Percentiles rank a stretch among this genome's conserved stretches.
Evolutionary conservation across 2,113 vertebrate genomes (phyloP).

Genomic region (Symphodus melops): DNA sequence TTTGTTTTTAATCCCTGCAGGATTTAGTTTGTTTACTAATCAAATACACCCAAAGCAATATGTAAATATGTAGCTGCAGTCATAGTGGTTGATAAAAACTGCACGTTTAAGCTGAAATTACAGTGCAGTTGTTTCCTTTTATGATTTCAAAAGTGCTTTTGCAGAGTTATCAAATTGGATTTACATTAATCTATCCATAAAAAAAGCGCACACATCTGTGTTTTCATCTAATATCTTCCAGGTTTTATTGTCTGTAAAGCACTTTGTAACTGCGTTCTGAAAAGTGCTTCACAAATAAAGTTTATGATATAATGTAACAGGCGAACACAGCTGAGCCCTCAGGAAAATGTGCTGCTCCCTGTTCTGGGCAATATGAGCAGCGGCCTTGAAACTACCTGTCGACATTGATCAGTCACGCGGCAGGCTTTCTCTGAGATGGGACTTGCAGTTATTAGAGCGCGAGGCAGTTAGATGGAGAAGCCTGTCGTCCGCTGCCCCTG

Average conservation of each 20-base stretch:
- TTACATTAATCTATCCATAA: constrained; percentile 27
- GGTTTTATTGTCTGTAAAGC: constrained; percentile 66
- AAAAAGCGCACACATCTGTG: constrained; percentile 35
- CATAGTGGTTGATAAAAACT: constrained; percentile 25
- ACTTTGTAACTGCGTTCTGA: constrained; percentile 38
- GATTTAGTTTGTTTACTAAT: constrained; percentile 25
- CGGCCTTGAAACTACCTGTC: constrained; percentile 83
- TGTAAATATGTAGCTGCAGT: constrained; percentile 28
- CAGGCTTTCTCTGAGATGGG: constrained; percentile 74
- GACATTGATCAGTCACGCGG: constrained; percentile 79
- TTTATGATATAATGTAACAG: constrained; percentile 66
- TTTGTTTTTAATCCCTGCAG: constrained; percentile 4
- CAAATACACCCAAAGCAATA: constrained; percentile 18
- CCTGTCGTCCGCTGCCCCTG: constrained; percentile 53
- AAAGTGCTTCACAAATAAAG: constrained; percentile 57
- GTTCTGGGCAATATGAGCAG: constrained; percentile 68
- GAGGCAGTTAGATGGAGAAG: constrained; percentile 76
- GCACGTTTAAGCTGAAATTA: constrained; percentile 15
- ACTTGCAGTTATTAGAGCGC: constrained; percentile 81
- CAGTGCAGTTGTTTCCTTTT: constrained; percentile 39
- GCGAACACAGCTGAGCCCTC: constrained; percentile 68
- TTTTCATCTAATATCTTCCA: constrained; percentile 37
- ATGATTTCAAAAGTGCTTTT: constrained; percentile 50
- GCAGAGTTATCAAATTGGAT: constrained; percentile 31
- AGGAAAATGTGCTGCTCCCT: constrained; percentile 63